A percentile compares a stretch with the other conserved stretches of the same genome.
Conservation (phyloP, 2,797 vertebrate genomes). For the Nyctibius grandis region DNA sequence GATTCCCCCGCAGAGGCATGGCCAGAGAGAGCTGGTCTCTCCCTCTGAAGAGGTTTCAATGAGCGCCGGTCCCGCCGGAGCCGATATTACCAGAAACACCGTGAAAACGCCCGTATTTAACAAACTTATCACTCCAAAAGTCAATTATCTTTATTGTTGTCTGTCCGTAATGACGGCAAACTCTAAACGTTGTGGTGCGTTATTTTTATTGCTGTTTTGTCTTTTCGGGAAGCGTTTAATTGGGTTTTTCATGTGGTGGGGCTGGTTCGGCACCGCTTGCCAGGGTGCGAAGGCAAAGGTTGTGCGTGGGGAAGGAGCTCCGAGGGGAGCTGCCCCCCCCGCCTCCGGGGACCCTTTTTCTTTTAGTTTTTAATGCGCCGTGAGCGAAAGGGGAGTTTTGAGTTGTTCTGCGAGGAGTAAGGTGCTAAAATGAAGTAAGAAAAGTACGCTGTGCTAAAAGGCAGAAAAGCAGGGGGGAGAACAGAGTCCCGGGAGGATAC, state of each 20-base stretch:
- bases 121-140: not conserved
- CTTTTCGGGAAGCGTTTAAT: not conserved
- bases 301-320: accelerated
- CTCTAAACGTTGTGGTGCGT: not conserved
- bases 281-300: not conserved
- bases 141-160: not conserved
- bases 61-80: not conserved
- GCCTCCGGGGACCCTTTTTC: too few species aligned
- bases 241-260: not conserved
- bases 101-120: not conserved
- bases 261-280: not conserved
- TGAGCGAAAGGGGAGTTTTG: accelerated
- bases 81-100: not conserved
- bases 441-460: accelerated
- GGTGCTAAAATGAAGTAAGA: not conserved
- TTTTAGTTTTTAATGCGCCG: not conserved
- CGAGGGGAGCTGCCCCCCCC: not conserved
- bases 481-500: accelerated
- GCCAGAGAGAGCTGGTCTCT: too few species aligned
- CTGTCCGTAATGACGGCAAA: not conserved
- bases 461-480: not conserved
- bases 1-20: not conserved
- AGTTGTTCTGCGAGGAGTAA: not conserved
- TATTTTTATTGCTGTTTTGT: not conserved
- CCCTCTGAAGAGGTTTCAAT: not conserved